Conservation (phyloP, 2,888 invertebrate species). For the Drosophila parthenogenetica region DNA sequence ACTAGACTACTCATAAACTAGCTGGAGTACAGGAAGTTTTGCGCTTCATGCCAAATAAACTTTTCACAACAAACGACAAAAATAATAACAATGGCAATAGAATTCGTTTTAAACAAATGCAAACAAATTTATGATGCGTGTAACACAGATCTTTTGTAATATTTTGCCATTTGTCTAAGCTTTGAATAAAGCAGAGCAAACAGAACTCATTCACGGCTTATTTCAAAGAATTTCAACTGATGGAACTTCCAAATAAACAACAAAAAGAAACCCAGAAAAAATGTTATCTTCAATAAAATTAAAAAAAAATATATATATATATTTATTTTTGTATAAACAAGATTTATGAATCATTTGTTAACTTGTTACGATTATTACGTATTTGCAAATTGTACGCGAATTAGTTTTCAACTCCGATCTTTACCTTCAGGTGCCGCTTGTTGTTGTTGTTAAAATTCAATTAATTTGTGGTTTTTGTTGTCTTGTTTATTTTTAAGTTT, state of each 20-base stretch:
- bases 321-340: background rate
- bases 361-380: background rate
- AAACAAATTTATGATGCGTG: conserved; percentile 63
- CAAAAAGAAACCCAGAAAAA: background rate
- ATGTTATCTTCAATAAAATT: conserved; percentile 2
- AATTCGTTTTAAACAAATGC: conserved; percentile 19
- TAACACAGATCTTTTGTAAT: conserved; percentile 49
- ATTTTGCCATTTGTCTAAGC: conserved; percentile 4
- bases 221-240: conserved; percentile 26
- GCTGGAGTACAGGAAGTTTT: conserved; percentile 60
- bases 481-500: conserved; percentile 68
- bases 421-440: conserved; percentile 62
- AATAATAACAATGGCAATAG: conserved; percentile 22
- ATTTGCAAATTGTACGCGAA: conserved; percentile 16
- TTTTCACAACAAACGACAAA: conserved; percentile 20
- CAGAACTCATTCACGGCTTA: conserved; percentile 30
- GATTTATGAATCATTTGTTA: conserved; percentile 15
- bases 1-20: conserved; percentile 39
- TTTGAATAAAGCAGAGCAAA: conserved; percentile 35
- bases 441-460: conserved; percentile 1
- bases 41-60: conserved; percentile 66
- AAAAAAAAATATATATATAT: background rate
- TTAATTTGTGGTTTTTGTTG: conserved; percentile 34
- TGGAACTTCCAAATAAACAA: background rate
- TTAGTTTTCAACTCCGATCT: conserved; percentile 48